Conservation (phyloP, 2,888 invertebrate species). For the Agrotis exclamationis region DNA sequence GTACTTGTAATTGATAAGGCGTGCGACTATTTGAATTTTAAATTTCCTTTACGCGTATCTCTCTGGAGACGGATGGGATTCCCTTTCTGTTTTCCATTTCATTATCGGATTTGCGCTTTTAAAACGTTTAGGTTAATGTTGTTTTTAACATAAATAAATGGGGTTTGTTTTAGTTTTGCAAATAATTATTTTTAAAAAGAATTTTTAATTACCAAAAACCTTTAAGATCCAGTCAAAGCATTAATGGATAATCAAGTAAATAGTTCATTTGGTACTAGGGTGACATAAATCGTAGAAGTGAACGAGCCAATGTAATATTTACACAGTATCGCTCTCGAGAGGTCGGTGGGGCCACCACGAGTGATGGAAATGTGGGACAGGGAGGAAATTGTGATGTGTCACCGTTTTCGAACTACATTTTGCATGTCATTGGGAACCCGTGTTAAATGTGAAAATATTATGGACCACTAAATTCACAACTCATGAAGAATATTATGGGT, state of each 20-base stretch:
- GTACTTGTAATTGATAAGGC: constrained; percentile 90
- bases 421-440: constrained; percentile 44
- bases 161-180: background rate
- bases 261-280: constrained; percentile 56
- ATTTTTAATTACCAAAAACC: too few relatives aligned
- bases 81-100: constrained; percentile 73
- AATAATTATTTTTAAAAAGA: background rate
- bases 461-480: background rate
- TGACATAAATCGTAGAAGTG: constrained; percentile 65
- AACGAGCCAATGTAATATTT: constrained; percentile 80
- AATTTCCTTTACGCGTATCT: constrained; percentile 76
- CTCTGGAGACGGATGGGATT: constrained; percentile 75
- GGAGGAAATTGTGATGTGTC: constrained; percentile 49
- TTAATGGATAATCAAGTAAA: constrained; percentile 30
- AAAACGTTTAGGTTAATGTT: constrained; percentile 61
- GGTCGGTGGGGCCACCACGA: constrained; percentile 60
- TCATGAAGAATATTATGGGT: background rate
- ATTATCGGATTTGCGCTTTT: constrained; percentile 72
- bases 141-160: constrained; percentile 31
- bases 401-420: constrained; percentile 39
- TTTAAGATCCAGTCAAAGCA: background rate
- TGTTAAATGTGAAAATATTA: constrained; percentile 30
- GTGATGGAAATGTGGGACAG: constrained; percentile 28
- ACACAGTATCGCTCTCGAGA: constrained; percentile 76
- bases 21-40: constrained; percentile 87